Conservation (phyloP, 37 sponge, comb jelly and placozoan species). For the Halisarca cf. caerulea region DNA sequence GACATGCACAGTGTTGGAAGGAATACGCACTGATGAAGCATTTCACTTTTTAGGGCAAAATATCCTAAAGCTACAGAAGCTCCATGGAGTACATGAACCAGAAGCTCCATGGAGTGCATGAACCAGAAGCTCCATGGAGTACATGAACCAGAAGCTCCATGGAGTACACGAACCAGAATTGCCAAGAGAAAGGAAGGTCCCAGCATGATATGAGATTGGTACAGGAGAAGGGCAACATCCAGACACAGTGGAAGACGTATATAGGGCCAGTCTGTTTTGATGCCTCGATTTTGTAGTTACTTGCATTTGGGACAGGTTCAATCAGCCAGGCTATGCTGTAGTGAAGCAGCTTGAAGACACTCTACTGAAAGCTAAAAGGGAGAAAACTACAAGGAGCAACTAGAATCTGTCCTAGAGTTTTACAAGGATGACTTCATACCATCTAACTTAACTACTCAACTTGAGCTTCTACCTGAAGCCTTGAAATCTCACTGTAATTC, state of each 20-base stretch:
- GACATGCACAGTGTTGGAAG: constrained; percentile 36
- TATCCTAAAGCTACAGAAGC: constrained; percentile 27
- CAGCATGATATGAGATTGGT: constrained; percentile 44
- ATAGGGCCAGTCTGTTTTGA: constrained; percentile 17
- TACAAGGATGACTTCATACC: too few relatives aligned
- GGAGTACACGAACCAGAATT: too few relatives aligned
- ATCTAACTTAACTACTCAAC: too few relatives aligned
- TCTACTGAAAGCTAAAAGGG: constrained; percentile 33
- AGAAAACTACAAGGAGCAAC: too few relatives aligned
- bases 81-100: too few relatives aligned
- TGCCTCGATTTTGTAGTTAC: constrained; percentile 30
- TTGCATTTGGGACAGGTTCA: constrained; percentile 14
- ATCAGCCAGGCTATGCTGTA: constrained; percentile 33
- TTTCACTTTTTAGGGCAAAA: constrained; percentile 50
- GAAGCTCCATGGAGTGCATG: too few relatives aligned
- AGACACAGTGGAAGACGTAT: constrained; percentile 19
- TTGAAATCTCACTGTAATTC: too few relatives aligned
- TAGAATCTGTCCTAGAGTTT: too few relatives aligned
- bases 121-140: too few relatives aligned
- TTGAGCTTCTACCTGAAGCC: too few relatives aligned
- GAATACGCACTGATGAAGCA: constrained; percentile 28
- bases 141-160: too few relatives aligned
- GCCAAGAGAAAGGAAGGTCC: constrained; percentile 44
- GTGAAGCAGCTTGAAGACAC: constrained; percentile 31
- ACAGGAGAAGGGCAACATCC: not conserved